Base-by-base conservation (phyloP, 1,140 invertebrate species). In the Pseudomyrmex sp. region DNA sequence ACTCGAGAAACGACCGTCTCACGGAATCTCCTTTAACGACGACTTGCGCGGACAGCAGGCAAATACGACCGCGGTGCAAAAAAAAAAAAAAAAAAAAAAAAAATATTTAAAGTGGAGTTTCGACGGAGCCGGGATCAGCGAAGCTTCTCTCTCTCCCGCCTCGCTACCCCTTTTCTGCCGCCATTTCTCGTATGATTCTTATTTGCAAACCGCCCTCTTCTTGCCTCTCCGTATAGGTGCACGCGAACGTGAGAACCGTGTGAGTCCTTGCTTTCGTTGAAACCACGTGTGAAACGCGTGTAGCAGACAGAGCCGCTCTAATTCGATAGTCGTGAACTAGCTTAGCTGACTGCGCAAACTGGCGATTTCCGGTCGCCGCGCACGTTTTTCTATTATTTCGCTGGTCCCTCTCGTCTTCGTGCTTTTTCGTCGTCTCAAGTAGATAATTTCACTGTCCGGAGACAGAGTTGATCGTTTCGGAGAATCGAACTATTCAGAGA, bases 181-280 rank as follows among this genome's bases (percentile, higher is more conserved):
- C 20, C 46, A 20, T 44, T 48, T 20, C 44, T 79, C 76, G 54
- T 87, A 61, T 61, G 18, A 18, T 59, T 69, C 73, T 87, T 87
- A 87, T 87, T 87, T 85, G 87, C 80, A 86, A 77, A 79, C 63
- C 69, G 20, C 35, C 56, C 83, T 70, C 56, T 72, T 59, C 46
- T 54, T 73, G 56, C 44, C 69, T 48, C 54, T 59, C 23, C 65
- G 52, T 82, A 48, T 12, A 70, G 50, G 63, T 70, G 79, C 89
- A 88, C 89, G 89, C 88, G 61, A 91, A 91, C 90, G 90, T 90
- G 90, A 90, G 89, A 91, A 91, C 85, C 83, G 26, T 52, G 69
- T 52, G 69, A 61, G 59, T 69, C 35, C 68, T 72, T 58, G 48
- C 56, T 50, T 72, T 56, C 68, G 23, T 58, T 56, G 56, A 79